Evolutionary conservation across 1,140 invertebrate genomes (phyloP), one percentile per base, ranked within the genome.

Genomic region (Zaprionus taronus): DNA sequence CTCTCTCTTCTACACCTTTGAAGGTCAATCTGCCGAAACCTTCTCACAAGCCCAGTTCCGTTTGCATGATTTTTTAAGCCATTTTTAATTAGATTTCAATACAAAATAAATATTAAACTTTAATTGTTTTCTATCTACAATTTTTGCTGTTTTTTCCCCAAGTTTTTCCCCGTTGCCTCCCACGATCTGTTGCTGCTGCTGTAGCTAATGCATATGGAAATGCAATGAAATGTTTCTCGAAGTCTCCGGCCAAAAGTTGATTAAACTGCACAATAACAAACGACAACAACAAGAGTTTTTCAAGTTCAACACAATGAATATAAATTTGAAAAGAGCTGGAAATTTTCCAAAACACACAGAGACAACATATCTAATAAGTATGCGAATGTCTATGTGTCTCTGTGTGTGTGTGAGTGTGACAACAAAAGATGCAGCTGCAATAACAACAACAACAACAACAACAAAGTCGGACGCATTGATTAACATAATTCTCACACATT

Each of bases 261-360:
- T 89, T 89, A 89, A 89, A 90, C 84, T 89, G 85, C 74, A 87
- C 84, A 89, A 87, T 89, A 84, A 87, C 84, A 86, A 82, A 81
- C 68, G 81, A 62, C 83, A 89, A 81, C 80, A 24, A 51, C 47
- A 51, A 51, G 22, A 51, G 47, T 24, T 81, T 89, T 89, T 89
- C 84, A 89, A 89, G 84, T 89, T 89, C 84, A 89, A 81, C 71
- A 83, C 80, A 89, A 79, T 90, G 75, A 86, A 80, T 55, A 86
- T 66, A 69, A 89, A 89, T 86, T 89, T 81, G 79, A 78, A 80
- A 81, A 83, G 80, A 89, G 83, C 75, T 89, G 84, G 85, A 89
- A 89, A 89, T 79, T 89, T 89, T 66, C 79, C 80, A 72, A 77
- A 80, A 79, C 64, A 69, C 44, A 69, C 34, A 69, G 7, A 47